These are phyloP conservation scores for Artemia franciscana DNA, from an alignment of 1,140 invertebrate species.

Conservation along the genomic window DNA sequence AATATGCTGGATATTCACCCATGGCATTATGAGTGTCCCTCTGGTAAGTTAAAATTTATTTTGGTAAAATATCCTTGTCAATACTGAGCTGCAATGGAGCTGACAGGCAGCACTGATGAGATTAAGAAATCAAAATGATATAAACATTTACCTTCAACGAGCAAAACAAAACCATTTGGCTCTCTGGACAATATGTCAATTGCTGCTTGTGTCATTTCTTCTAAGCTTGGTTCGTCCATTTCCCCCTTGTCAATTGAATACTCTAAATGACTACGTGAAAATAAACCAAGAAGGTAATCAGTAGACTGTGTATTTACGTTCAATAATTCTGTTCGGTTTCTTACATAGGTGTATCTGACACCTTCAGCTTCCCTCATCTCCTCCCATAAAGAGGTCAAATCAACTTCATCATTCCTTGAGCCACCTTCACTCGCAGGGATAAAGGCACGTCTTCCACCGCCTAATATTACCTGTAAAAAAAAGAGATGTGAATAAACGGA, in stretches of 20 bases:
- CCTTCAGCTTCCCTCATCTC: conserved; percentile 12
- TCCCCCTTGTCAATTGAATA: conserved; percentile 26
- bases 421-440: conserved; percentile 25
- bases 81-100: too few species aligned
- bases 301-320: conserved; percentile 31
- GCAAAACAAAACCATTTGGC: conserved; percentile 56
- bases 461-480: conserved; percentile 30
- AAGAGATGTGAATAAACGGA: conserved; percentile 13
- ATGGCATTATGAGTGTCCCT: too few species aligned
- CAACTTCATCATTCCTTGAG: neutral
- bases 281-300: conserved; percentile 37
- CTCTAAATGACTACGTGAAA: conserved; percentile 30
- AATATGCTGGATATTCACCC: too few species aligned
- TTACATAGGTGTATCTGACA: conserved; percentile 27
- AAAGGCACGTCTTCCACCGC: conserved; percentile 42
- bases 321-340: conserved; percentile 35
- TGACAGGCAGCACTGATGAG: too few species aligned
- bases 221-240: conserved; percentile 35
- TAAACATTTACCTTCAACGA: conserved; percentile 51
- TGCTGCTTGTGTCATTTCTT: conserved; percentile 58
- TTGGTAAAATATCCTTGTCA: too few species aligned
- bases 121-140: too few species aligned
- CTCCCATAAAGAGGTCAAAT: conserved; percentile 36
- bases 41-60: too few species aligned
- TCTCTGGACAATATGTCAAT: conserved; percentile 50